A percentile compares a stretch with the other conserved stretches of the same genome.
These are phyloP conservation scores for Delphinapterus leucas DNA, from an alignment of 2,113 vertebrate species.

Conservation along the genomic window DNA sequence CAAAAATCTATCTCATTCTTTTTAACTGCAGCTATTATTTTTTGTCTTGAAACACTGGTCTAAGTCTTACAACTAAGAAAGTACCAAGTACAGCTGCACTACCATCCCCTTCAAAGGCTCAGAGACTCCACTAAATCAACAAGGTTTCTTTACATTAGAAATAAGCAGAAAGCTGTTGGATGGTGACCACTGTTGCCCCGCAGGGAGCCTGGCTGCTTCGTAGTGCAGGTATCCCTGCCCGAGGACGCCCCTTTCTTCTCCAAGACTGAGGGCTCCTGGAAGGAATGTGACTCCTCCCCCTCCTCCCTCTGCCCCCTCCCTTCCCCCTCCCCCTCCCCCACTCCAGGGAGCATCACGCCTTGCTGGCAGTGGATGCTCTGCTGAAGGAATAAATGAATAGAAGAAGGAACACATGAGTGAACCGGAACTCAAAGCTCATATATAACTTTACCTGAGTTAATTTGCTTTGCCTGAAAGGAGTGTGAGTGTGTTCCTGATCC, in stretches of 20 bases:
- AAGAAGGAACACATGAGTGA: slow-evolving; percentile 35
- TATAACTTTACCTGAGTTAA: slow-evolving; percentile 89
- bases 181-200: not conserved
- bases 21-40: slow-evolving; percentile 13
- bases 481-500: slow-evolving; percentile 91
- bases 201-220: not conserved
- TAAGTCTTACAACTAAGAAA: slow-evolving; percentile 32
- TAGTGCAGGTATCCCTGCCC: not conserved
- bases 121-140: not conserved
- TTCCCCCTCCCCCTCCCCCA: not conserved
- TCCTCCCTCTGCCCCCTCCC: not conserved
- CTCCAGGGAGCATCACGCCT: not conserved
- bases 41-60: slow-evolving; percentile 1
- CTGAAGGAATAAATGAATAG: not conserved
- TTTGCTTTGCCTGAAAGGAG: slow-evolving; percentile 95
- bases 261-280: not conserved
- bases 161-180: not conserved
- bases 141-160: not conserved
- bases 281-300: not conserved
- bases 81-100: not conserved
- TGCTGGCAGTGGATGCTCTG: not conserved
- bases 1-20: not conserved
- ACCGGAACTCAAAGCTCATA: not conserved
- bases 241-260: not conserved
- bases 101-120: not conserved